phyloP scores from a whole-genome alignment of 2,888 invertebrate genomes.

The Rhodophaea formosa region DNA sequence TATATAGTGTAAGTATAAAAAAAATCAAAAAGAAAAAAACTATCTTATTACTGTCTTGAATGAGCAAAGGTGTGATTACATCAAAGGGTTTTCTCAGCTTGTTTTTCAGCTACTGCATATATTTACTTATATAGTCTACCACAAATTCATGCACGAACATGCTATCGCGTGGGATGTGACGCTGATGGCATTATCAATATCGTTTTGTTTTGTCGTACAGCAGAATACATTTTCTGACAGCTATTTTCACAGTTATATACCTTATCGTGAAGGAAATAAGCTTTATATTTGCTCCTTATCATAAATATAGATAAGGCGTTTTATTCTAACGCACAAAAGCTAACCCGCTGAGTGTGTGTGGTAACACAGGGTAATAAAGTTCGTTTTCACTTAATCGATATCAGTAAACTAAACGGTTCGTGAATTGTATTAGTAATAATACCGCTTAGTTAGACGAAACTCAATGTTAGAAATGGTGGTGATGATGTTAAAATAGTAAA shows the following conservation, averaged over 20 bases:
- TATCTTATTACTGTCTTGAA: no score
- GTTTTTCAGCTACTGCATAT: background rate
- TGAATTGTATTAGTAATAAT: slow-evolving; percentile 39
- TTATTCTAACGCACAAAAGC: slow-evolving; percentile 27
- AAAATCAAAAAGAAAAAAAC: no score
- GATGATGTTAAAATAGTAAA: slow-evolving; percentile 23
- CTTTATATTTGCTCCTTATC: slow-evolving; percentile 5
- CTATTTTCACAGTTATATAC: slow-evolving; percentile 26
- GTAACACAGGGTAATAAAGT: slow-evolving; percentile 44
- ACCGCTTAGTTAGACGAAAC: slow-evolving; percentile 27
- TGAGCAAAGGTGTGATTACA: no score
- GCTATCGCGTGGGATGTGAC: slow-evolving; percentile 56
- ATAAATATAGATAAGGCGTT: slow-evolving; percentile 3
- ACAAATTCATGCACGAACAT: slow-evolving; percentile 25
- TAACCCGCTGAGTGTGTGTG: slow-evolving; percentile 40
- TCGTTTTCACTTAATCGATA: slow-evolving; percentile 47
- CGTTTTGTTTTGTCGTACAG: slow-evolving; percentile 37
- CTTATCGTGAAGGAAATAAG: slow-evolving; percentile 32
- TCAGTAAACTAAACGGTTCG: slow-evolving; percentile 34
- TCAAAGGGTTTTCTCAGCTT: no score
- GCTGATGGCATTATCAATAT: slow-evolving; percentile 48
- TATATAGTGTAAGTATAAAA: no score
- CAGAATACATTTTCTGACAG: slow-evolving; percentile 27
- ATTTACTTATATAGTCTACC: background rate
- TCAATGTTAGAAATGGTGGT: slow-evolving; percentile 26